These are phyloP conservation scores for Oxyura jamaicensis DNA, from an alignment of 2,113 vertebrate genomes.

Conservation along the genomic window DNA sequence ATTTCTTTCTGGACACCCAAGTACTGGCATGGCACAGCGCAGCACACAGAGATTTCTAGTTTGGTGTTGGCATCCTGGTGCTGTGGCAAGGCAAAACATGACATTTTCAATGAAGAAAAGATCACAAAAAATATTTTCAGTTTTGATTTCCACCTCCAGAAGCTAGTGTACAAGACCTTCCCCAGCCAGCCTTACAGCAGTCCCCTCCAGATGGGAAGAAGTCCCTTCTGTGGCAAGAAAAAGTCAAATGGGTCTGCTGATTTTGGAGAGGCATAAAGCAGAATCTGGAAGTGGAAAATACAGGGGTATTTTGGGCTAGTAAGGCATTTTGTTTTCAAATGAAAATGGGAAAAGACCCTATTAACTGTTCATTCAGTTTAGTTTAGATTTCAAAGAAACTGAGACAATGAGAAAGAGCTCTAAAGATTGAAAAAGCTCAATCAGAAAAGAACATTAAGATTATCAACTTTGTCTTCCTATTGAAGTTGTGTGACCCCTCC, in stretches of 20 bases:
- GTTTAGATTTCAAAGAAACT: not conserved
- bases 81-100: not conserved
- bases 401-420: not conserved
- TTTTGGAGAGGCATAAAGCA: not conserved
- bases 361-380: not conserved
- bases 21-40: not conserved
- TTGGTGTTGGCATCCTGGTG: not conserved
- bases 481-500: not conserved
- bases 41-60: not conserved
- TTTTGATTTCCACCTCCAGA: not conserved
- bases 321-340: not conserved
- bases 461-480: not conserved
- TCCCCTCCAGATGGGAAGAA: not conserved
- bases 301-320: not conserved
- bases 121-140: not conserved
- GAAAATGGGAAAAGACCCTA: not conserved
- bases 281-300: slow-evolving; percentile 15
- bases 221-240: not conserved
- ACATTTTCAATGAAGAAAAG: not conserved
- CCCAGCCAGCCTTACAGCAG: not conserved
- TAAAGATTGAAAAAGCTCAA: not conserved
- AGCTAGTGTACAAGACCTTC: not conserved
- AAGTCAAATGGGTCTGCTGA: not conserved
- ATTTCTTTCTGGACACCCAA: not conserved
- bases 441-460: not conserved